These are phyloP conservation scores for Coregonus ussuriensis DNA, from an alignment of 2,797 vertebrate genomes.

Conservation along the genomic window DNA sequence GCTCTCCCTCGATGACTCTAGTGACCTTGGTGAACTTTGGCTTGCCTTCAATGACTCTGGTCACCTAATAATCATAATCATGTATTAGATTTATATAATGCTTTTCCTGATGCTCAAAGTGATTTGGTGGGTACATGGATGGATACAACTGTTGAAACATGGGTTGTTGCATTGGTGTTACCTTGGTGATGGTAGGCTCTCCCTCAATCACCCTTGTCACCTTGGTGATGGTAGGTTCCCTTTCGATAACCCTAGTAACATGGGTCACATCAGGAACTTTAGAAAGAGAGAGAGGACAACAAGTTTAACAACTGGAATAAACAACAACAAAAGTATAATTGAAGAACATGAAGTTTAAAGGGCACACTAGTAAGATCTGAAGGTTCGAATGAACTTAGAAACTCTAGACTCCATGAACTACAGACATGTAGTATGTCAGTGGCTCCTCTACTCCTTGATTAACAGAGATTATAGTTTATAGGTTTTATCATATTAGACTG, in stretches of 20 bases:
- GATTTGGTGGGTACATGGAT: background rate
- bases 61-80: background rate
- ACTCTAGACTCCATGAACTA: background rate
- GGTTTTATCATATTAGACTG: constrained; percentile 24
- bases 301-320: background rate
- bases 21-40: constrained; percentile 72
- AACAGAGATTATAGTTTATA: constrained; percentile 13
- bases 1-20: constrained; percentile 52
- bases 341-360: background rate
- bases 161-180: constrained; percentile 56
- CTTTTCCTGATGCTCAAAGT: background rate
- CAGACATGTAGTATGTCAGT: background rate
- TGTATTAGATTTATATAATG: background rate
- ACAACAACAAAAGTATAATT: background rate
- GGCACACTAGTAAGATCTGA: background rate
- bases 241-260: constrained; percentile 73
- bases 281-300: constrained; percentile 1
- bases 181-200: constrained; percentile 58
- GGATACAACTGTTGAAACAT: background rate
- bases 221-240: constrained; percentile 71
- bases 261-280: constrained; percentile 55
- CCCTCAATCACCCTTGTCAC: constrained; percentile 76
- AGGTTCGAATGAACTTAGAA: background rate
- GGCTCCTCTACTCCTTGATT: background rate
- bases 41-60: constrained; percentile 68